Percentiles rank a stretch among this genome's conserved stretches.
phyloP scores from a whole-genome alignment of 2,888 invertebrate genomes.

The Lobophora halterata region DNA sequence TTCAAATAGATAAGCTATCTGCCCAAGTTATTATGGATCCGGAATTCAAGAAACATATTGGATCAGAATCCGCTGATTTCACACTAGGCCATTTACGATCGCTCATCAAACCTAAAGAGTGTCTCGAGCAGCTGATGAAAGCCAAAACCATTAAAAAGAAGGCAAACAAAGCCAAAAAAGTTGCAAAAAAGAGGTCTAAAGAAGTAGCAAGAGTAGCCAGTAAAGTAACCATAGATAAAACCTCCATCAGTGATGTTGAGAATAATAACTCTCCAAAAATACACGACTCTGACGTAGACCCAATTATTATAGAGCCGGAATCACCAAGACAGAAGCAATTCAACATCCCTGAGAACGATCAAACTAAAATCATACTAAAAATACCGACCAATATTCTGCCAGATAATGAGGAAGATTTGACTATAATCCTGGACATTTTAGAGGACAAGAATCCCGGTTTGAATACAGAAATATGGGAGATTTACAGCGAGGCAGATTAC shows the following conservation, averaged over 20 bases:
- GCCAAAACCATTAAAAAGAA: conserved; percentile 15
- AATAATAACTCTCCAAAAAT: conserved; percentile 30
- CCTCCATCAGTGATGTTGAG: conserved; percentile 25
- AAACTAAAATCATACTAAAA: conserved; percentile 53
- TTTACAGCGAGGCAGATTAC: conserved; percentile 45
- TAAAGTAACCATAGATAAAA: conserved; percentile 9
- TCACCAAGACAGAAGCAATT: conserved; percentile 27
- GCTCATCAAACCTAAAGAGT: conserved; percentile 51
- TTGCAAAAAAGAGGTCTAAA: conserved; percentile 19
- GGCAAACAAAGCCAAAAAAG: conserved; percentile 7
- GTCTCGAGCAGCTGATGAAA: conserved; percentile 47
- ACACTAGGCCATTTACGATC: conserved; percentile 64
- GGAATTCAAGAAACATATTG: conserved; percentile 54
- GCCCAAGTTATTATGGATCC: conserved; percentile 60
- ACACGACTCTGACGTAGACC: conserved; percentile 32
- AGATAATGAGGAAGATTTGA: conserved; percentile 59
- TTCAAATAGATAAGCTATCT: conserved; percentile 70
- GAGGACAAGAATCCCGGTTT: conserved; percentile 68
- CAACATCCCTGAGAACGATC: conserved; percentile 32
- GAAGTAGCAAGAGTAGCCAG: conserved; percentile 10
- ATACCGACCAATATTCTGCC: conserved; percentile 57
- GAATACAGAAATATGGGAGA: conserved; percentile 63
- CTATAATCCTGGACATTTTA: conserved; percentile 60
- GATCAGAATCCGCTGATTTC: conserved; percentile 47
- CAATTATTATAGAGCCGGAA: conserved; percentile 33